Conservation (phyloP, 2,888 invertebrate species). For the Cerastoderma edule region DNA sequence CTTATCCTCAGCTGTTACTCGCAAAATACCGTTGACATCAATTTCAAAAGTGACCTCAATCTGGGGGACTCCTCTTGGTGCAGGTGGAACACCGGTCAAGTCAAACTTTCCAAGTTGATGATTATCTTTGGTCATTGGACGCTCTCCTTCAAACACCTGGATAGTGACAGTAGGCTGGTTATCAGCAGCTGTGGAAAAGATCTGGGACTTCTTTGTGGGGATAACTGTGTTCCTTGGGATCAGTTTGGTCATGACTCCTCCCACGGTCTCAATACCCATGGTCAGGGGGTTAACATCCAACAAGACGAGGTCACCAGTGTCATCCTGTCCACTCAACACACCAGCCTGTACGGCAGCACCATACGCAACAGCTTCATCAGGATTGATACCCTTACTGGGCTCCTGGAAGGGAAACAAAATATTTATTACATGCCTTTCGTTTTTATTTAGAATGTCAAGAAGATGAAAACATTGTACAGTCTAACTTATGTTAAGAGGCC, state of each 20-base stretch:
- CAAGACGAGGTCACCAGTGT: conserved; percentile 93
- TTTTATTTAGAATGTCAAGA: no score
- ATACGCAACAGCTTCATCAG: conserved; percentile 99
- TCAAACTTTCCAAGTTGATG: conserved; percentile 99
- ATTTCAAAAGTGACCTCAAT: conserved; percentile 85
- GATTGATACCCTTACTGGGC: conserved; percentile 98
- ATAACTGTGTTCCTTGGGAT: conserved; percentile 99
- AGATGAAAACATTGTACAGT: no score
- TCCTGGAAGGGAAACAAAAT: conserved; percentile 87
- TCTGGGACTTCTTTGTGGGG: conserved; percentile 99
- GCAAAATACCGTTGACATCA: conserved; percentile 85
- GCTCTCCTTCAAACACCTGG: conserved; percentile 97
- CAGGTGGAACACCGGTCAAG: conserved; percentile 96
- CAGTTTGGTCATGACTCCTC: conserved; percentile 99
- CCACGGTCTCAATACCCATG: conserved; percentile 99
- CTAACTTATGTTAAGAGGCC: no score
- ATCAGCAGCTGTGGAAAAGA: conserved; percentile 99
- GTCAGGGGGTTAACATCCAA: conserved; percentile 99
- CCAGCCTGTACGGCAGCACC: conserved; percentile 99
- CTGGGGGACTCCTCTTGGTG: conserved; percentile 85
- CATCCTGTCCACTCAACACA: conserved; percentile 98
- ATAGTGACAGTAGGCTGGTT: conserved; percentile 99
- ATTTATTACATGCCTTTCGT: no score
- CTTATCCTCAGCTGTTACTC: conserved; percentile 97
- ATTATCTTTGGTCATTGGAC: conserved; percentile 99